Evolutionary conservation across 2,888 invertebrate species (phyloP).

Genomic region (Trilocha varians): DNA sequence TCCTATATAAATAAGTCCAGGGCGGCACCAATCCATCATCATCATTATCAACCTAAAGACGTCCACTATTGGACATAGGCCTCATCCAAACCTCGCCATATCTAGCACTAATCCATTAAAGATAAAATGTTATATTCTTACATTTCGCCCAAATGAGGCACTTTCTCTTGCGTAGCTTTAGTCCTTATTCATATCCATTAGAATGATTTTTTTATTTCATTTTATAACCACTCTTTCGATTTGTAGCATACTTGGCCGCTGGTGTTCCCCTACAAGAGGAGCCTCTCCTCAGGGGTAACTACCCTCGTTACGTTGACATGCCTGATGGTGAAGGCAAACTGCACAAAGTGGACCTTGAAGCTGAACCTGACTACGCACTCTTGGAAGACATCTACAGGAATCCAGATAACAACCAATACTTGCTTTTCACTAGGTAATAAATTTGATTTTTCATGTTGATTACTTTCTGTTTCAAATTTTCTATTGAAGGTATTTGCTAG

Average conservation of each 20-base stretch:
- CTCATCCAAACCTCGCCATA: no score
- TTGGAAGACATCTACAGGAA: conserved; percentile 25
- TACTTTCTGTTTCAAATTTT: background rate
- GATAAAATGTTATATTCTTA: no score
- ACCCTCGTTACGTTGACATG: conserved; percentile 27
- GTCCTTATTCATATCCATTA: no score
- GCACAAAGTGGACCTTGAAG: conserved; percentile 30
- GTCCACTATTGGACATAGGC: no score
- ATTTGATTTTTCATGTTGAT: background rate
- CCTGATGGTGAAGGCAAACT: conserved; percentile 27
- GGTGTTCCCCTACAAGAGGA: conserved; percentile 21
- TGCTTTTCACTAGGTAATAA: conserved; percentile 36
- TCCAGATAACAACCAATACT: conserved; percentile 27
- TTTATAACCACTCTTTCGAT: background rate
- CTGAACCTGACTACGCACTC: conserved; percentile 23
- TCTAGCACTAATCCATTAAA: no score
- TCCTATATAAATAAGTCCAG: no score
- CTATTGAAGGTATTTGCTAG: no score
- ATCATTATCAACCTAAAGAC: no score
- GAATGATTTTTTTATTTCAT: no score
- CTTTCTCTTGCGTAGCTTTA: no score
- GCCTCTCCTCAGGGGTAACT: conserved; percentile 7
- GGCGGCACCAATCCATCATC: no score
- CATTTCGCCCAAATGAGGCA: no score
- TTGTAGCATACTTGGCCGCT: conserved; percentile 18